Evolutionary conservation across 2,888 invertebrate genomes (phyloP), one percentile per base, ranked within the genome.

Genomic region (Dynastes maya): DNA sequence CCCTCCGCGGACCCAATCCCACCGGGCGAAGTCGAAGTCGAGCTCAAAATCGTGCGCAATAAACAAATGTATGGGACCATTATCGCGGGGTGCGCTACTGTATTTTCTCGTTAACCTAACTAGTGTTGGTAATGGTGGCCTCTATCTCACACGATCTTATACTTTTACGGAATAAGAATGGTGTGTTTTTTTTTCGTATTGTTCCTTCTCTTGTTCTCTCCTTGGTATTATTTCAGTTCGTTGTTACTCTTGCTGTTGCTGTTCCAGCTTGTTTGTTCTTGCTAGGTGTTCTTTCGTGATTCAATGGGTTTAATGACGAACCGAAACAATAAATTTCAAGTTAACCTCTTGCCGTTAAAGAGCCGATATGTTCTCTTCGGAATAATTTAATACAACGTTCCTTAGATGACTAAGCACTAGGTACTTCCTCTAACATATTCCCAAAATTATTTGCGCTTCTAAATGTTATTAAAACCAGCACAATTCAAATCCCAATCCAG

Each of bases 111-210:
- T 76, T 76, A 76, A 76, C 76, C 76, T 64, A 55, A 76, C 76
- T 76, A 51, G 76, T 76, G 79, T 70, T 37, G 67, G 76, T 78
- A 53, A 74, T 72, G 74, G 63, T 53, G 63, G 37, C 55, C 49
- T 72, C 65, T 78, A 78, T 78, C 78, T 53, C 64, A 78, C 78
- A 78, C 78, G 78, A 78, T 78, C 78, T 78, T 65, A 37, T 55
- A 64, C 63, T 74, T 78, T 78, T 78, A 78, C 49, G 71, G 78
- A 76, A 76, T 65, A 76, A 76, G 65, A 58, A 70, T 70, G 51
- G 70, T 22, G 16, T 8, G n/a, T 8, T 58, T 71, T 40, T 71
- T 71, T 29, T 58, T 55, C 29, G 2, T 49, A n/a, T 27, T 37
- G 16, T 45, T 68, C 45, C 11, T 11, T 64, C 32, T 29, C 45